A percentile compares a stretch with the other conserved stretches of the same genome.
Evolutionary conservation across 2,113 vertebrate species (phyloP).

Genomic region (Apodemus speciosus): DNA sequence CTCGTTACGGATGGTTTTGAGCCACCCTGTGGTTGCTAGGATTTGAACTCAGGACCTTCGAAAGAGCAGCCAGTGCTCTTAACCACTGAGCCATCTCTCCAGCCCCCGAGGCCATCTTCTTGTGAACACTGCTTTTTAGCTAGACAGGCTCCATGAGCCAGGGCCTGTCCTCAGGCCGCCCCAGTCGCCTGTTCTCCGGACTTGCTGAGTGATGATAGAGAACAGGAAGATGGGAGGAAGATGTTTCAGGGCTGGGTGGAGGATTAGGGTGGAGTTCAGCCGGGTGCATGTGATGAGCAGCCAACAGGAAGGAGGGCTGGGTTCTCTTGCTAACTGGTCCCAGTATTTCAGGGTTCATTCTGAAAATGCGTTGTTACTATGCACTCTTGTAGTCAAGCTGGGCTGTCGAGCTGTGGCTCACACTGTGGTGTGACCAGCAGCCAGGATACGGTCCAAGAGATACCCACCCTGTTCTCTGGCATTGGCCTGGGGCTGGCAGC

Average conservation of each 20-base stretch:
- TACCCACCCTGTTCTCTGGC: not conserved
- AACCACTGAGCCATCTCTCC: too few relatives aligned
- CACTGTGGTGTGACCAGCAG: not conserved
- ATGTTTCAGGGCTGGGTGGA: constrained; percentile 50
- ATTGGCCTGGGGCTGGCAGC: not conserved
- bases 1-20: too few relatives aligned
- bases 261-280: constrained; percentile 32
- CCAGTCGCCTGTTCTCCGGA: not conserved
- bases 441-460: not conserved
- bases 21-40: too few relatives aligned
- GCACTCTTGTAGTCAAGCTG: not conserved
- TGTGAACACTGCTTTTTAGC: accelerated
- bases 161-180: not conserved
- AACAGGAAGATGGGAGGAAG: constrained; percentile 5
- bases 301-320: constrained; percentile 49
- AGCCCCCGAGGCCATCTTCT: not conserved
- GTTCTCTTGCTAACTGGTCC: not conserved
- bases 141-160: not conserved
- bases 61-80: too few relatives aligned
- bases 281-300: not conserved
- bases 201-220: not conserved
- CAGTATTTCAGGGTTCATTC: not conserved
- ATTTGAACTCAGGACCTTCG: too few relatives aligned
- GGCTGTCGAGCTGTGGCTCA: not conserved
- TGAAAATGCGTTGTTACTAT: not conserved